These are phyloP conservation scores for Eurytoma californica DNA, from an alignment of 2,888 invertebrate genomes.

Conservation along the genomic window DNA sequence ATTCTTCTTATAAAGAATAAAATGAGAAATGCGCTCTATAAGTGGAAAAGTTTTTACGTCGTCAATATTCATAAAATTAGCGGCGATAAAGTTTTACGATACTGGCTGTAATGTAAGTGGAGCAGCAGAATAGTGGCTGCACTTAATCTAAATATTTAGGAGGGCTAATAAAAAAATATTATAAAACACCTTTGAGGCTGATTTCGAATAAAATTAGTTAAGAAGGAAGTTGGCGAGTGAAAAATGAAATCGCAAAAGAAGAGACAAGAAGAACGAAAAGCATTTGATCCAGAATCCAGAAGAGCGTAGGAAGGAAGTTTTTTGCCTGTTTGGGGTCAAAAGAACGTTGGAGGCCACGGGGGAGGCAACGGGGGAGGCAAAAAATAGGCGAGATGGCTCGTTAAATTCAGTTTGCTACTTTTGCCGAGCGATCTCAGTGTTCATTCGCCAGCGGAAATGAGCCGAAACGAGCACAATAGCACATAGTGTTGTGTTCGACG, in stretches of 20 bases:
- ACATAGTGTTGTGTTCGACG: slow-evolving; percentile 37
- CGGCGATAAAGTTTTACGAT: slow-evolving; percentile 42
- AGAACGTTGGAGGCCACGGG: slow-evolving; percentile 16
- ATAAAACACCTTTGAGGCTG: slow-evolving; percentile 24
- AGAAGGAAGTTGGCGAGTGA: slow-evolving; percentile 8
- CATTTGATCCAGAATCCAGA: slow-evolving; percentile 29
- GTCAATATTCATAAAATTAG: slow-evolving; percentile 48
- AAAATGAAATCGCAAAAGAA: not conserved
- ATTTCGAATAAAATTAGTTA: slow-evolving; percentile 24
- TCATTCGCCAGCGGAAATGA: slow-evolving; percentile 45
- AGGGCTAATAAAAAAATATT: slow-evolving; percentile 35
- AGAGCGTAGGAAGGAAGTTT: slow-evolving; percentile 12
- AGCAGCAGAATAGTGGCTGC: not conserved
- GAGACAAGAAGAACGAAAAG: slow-evolving; percentile 24
- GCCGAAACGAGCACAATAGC: slow-evolving; percentile 46
- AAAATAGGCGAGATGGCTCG: slow-evolving; percentile 38
- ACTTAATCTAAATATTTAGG: slow-evolving; percentile 41
- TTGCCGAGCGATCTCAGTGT: not conserved
- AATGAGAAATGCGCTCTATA: slow-evolving; percentile 37
- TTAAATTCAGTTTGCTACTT: slow-evolving; percentile 49
- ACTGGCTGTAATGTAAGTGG: slow-evolving; percentile 30
- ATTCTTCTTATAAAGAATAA: slow-evolving; percentile 13
- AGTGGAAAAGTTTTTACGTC: slow-evolving; percentile 32
- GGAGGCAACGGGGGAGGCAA: slow-evolving; percentile 17
- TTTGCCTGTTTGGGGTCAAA: slow-evolving; percentile 22